phyloP scores from a whole-genome alignment of 2,113 vertebrate species.

The Athene cunicularia region DNA sequence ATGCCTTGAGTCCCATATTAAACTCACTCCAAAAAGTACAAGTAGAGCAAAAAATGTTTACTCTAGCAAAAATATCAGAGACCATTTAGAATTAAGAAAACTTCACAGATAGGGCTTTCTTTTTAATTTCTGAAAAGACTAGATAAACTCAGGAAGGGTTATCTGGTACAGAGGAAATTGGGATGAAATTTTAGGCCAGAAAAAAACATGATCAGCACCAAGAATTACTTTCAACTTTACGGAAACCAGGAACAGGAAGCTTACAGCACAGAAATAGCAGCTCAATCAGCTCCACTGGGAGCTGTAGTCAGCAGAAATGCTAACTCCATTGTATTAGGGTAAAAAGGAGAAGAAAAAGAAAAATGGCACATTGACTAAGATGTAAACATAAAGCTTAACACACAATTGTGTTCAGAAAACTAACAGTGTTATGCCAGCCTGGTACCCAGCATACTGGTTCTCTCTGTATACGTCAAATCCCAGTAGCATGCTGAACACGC shows the following conservation, averaged over 20 bases:
- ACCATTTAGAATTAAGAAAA: background rate
- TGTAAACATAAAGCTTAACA: background rate
- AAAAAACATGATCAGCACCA: background rate
- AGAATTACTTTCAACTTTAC: background rate
- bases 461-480: background rate
- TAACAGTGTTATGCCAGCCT: background rate
- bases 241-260: background rate
- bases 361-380: background rate
- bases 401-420: background rate
- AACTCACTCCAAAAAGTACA: background rate
- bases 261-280: constrained; percentile 14
- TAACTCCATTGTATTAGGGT: background rate
- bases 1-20: background rate
- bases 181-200: background rate
- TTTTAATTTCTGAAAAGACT: background rate
- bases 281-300: constrained; percentile 1
- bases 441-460: background rate
- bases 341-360: background rate
- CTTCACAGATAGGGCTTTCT: background rate
- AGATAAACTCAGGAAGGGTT: background rate
- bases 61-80: constrained; percentile 7
- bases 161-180: background rate
- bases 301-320: background rate
- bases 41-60: background rate
- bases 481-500: background rate